phyloP scores from a whole-genome alignment of 1,140 invertebrate species.

The Drosophila mojavensis region DNA sequence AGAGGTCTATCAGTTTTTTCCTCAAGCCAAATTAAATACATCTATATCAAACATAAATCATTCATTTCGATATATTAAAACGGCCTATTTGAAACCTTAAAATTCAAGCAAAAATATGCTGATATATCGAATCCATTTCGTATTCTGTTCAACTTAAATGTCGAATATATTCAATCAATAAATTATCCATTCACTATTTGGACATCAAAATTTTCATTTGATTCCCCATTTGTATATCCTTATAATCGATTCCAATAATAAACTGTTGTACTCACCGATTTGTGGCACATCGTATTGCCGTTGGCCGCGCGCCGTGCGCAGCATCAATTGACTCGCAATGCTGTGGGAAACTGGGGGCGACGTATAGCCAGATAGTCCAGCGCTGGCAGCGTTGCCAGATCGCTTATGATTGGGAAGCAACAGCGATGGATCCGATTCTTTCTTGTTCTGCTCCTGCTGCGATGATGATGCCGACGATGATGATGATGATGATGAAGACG shows the following conservation, averaged over 20 bases:
- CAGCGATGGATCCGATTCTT: slow-evolving; percentile 48
- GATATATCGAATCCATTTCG: too few relatives aligned
- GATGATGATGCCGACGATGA: not conserved
- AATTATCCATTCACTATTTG: too few relatives aligned
- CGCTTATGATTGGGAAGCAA: slow-evolving; percentile 75
- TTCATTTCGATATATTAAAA: too few relatives aligned
- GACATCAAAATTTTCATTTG: not conserved
- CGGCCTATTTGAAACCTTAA: too few relatives aligned
- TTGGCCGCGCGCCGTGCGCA: slow-evolving; percentile 87
- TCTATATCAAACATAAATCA: too few relatives aligned
- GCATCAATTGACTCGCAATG: slow-evolving; percentile 87
- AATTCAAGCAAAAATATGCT: too few relatives aligned
- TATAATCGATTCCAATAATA: too few relatives aligned
- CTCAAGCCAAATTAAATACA: too few relatives aligned
- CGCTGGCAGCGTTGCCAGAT: slow-evolving; percentile 52
- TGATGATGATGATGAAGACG: not conserved
- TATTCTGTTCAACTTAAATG: too few relatives aligned
- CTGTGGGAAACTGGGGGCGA: slow-evolving; percentile 71
- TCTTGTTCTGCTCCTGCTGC: slow-evolving; percentile 52
- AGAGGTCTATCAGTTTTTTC: too few relatives aligned
- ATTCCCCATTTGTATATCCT: too few relatives aligned
- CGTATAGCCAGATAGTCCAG: slow-evolving; percentile 46
- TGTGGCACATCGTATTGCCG: slow-evolving; percentile 89
- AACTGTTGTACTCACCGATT: slow-evolving; percentile 86
- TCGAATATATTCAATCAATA: too few relatives aligned